Evolutionary conservation across 2,113 vertebrate species (phyloP).

Genomic region (Cyrtonyx montezumae): DNA sequence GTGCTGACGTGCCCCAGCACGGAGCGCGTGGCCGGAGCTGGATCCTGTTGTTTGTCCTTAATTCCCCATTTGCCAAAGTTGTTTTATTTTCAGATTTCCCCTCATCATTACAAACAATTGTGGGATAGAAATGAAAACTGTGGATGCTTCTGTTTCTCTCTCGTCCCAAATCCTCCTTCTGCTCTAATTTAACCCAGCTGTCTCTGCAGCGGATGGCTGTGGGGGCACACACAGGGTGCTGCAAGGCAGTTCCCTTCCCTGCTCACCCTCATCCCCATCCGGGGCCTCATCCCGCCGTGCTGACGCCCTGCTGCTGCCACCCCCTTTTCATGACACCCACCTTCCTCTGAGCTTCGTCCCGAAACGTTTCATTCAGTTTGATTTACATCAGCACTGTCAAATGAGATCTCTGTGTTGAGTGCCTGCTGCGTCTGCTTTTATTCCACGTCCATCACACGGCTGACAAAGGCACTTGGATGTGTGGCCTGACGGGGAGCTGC

Average conservation of each 20-base stretch:
- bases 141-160: conserved; percentile 17
- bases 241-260: background rate
- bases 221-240: background rate
- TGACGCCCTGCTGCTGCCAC: background rate
- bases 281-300: background rate
- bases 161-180: conserved; percentile 5
- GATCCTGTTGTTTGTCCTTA: background rate
- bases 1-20: background rate
- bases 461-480: background rate
- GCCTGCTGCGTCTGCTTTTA: background rate
- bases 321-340: background rate
- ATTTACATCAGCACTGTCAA: background rate
- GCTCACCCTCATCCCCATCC: rapidly evolving
- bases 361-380: background rate
- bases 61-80: background rate
- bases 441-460: background rate
- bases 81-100: background rate
- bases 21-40: background rate
- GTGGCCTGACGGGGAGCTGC: background rate
- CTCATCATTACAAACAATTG: background rate
- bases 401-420: background rate
- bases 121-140: background rate
- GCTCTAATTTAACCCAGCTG: conserved; percentile 14
- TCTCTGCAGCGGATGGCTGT: background rate
- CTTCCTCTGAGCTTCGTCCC: background rate